A percentile compares a stretch with the other conserved stretches of the same genome.
These are phyloP conservation scores for Drosophila sturtevanti DNA, from an alignment of 1,140 invertebrate genomes.

Conservation along the genomic window DNA sequence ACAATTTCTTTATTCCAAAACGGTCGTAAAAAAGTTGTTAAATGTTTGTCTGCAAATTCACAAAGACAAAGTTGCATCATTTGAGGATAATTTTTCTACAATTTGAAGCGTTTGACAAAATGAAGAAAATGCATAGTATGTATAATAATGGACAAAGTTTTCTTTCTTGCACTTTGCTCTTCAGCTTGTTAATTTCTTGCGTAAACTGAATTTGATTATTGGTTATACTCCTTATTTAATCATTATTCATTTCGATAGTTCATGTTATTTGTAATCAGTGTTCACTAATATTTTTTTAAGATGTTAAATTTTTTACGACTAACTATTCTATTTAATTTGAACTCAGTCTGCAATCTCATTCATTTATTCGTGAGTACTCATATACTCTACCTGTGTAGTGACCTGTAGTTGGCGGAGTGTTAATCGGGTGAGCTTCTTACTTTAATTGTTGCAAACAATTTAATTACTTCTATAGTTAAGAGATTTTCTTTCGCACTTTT, in stretches of 20 bases:
- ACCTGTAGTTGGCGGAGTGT: background rate
- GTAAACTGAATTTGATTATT: background rate
- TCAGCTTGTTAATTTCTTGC: background rate
- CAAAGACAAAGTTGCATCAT: conserved; percentile 12
- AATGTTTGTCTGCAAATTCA: conserved; percentile 14
- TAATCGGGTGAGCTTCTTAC: background rate
- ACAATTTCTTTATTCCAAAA: background rate
- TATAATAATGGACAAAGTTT: background rate
- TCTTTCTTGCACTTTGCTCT: background rate
- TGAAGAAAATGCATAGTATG: background rate
- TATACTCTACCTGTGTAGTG: too few relatives aligned
- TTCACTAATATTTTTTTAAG: too few relatives aligned
- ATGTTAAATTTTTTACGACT: too few relatives aligned
- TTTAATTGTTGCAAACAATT: background rate
- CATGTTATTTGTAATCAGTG: too few relatives aligned
- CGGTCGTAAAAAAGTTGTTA: conserved; percentile 12
- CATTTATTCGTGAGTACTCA: too few relatives aligned
- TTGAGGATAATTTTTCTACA: conserved; percentile 1
- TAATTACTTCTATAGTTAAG: background rate
- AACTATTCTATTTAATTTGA: too few relatives aligned
- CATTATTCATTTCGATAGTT: too few relatives aligned
- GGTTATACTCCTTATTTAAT: too few relatives aligned
- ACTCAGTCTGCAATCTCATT: too few relatives aligned
- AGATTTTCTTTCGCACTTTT: background rate
- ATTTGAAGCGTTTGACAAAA: conserved; percentile 1